Evolutionary conservation across 2,888 invertebrate species (phyloP).

Genomic region (Odontocerum albicorne): DNA sequence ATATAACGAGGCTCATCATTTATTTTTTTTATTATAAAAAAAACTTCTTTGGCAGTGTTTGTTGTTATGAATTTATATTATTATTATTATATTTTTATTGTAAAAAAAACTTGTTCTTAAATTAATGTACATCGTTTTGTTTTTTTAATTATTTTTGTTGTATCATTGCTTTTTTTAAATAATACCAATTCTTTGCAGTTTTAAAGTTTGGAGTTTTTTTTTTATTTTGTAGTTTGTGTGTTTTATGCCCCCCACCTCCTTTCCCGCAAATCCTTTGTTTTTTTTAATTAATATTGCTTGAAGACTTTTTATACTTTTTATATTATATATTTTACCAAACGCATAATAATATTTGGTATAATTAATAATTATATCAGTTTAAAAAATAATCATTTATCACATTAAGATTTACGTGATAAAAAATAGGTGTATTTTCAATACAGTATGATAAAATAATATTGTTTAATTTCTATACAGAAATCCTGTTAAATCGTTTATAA

Average conservation of each 20-base stretch:
- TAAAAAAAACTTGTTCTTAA: constrained; percentile 70
- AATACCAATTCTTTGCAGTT: constrained; percentile 74
- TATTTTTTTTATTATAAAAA: constrained; percentile 1
- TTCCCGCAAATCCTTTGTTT: no score
- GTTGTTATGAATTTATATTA: constrained; percentile 51
- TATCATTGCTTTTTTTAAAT: constrained; percentile 74
- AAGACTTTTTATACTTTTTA: no score
- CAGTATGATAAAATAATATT: no score
- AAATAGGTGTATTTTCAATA: no score
- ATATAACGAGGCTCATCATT: background rate
- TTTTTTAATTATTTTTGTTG: constrained; percentile 75
- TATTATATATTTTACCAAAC: no score
- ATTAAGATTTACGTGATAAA: no score
- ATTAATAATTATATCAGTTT: no score
- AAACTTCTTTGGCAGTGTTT: constrained; percentile 62
- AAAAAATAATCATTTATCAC: no score
- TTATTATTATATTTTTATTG: constrained; percentile 70
- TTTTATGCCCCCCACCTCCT: constrained; percentile 13
- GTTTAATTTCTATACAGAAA: no score
- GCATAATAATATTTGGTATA: no score
- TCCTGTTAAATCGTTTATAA: no score
- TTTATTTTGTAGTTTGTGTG: constrained; percentile 38
- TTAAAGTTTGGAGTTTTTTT: constrained; percentile 65
- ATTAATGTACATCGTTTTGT: constrained; percentile 77
- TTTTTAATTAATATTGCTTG: no score